Percentiles rank a stretch among this genome's conserved stretches.
phyloP scores from a whole-genome alignment of 2,888 invertebrate species.

The Panopea generosa region DNA sequence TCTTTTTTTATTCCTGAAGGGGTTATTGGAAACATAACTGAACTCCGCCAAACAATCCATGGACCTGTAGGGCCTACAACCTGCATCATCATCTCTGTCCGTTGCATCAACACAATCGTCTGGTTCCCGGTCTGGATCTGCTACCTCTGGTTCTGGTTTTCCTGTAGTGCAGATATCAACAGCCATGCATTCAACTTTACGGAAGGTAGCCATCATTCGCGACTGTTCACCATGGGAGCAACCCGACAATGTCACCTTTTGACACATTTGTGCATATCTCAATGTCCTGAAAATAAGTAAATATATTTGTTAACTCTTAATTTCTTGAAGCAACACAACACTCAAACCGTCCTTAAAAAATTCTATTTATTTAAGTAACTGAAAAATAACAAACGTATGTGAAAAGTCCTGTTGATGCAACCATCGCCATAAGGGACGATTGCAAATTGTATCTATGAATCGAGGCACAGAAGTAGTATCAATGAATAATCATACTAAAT shows the following conservation, averaged over 20 bases:
- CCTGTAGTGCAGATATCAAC: conserved; percentile 45
- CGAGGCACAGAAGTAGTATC: too few species aligned
- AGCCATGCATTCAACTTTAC: conserved; percentile 50
- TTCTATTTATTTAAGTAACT: too few species aligned
- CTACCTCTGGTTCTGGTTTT: conserved; percentile 4
- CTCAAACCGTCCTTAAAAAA: too few species aligned
- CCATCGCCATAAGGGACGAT: too few species aligned
- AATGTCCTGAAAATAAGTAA: conserved; percentile 32
- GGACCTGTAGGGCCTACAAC: conserved; percentile 19
- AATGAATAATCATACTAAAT: too few species aligned
- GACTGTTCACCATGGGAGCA: conserved; percentile 12
- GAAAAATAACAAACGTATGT: too few species aligned
- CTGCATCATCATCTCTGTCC: conserved; percentile 14
- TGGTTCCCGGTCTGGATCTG: conserved; percentile 33
- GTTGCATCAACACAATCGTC: conserved; percentile 42
- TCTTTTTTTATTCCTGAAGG: conserved; percentile 18
- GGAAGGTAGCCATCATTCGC: conserved; percentile 32
- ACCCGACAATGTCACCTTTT: conserved; percentile 13
- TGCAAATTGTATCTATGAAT: too few species aligned
- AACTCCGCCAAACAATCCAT: conserved; percentile 23
- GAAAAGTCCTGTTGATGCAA: too few species aligned
- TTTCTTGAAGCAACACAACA: too few species aligned
- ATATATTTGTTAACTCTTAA: too few species aligned
- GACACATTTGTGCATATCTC: conserved; percentile 19
- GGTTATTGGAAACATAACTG: conserved; percentile 11